Percentiles rank a stretch among this genome's conserved stretches.
These are phyloP conservation scores for Sycophila sp. DNA, from an alignment of 1,140 invertebrate genomes.

Conservation along the genomic window DNA sequence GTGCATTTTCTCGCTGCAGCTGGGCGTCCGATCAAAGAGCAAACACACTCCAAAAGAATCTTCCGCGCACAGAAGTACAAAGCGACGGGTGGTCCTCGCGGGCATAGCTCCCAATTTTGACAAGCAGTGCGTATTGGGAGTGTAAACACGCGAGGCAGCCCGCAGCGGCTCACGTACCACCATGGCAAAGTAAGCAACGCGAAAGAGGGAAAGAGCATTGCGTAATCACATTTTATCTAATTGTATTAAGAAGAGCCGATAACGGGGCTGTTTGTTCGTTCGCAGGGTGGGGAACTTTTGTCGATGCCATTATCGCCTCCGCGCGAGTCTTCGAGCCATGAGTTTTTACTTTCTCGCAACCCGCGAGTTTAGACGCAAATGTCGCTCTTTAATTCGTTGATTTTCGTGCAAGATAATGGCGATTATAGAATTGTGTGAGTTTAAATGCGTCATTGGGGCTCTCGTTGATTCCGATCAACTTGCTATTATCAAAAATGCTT, in stretches of 20 bases:
- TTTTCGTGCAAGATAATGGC: conserved; percentile 52
- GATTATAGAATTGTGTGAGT: conserved; percentile 55
- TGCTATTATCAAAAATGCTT: neutral
- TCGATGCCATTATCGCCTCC: neutral
- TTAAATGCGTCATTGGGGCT: neutral
- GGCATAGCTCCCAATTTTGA: conserved; percentile 3
- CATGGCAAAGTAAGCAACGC: conserved; percentile 66
- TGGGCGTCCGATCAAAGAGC: neutral
- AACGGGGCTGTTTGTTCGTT: conserved; percentile 32
- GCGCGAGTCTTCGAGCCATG: neutral
- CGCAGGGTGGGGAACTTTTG: neutral
- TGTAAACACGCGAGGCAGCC: neutral
- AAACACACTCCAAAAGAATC: too few species aligned
- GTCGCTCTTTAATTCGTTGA: conserved; percentile 53
- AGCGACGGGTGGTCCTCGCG: too few species aligned
- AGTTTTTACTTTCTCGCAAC: neutral
- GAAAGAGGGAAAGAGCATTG: conserved; percentile 41
- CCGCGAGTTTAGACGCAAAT: conserved; percentile 42
- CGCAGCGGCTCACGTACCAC: conserved; percentile 37
- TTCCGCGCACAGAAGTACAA: neutral
- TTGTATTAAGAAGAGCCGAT: conserved; percentile 47
- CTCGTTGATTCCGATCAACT: neutral
- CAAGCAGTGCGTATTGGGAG: neutral
- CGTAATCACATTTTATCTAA: conserved; percentile 51
- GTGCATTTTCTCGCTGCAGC: neutral